Evolutionary conservation across 1,140 invertebrate genomes (phyloP).

Genomic region (Drosophila varians): DNA sequence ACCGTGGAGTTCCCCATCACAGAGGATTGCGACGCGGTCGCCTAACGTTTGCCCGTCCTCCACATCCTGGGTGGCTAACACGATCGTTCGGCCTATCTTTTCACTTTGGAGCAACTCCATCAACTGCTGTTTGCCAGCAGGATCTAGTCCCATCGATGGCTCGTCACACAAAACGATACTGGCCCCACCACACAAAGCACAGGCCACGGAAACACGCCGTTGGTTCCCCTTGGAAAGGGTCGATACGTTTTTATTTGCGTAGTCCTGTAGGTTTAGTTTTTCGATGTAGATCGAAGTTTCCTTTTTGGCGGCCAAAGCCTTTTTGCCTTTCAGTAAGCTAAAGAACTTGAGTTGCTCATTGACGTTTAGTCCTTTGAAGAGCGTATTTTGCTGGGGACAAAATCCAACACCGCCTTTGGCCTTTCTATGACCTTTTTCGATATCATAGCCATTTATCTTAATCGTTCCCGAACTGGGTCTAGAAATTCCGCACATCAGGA

Average conservation of each 20-base stretch:
- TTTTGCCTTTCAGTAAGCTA: conserved; percentile 87
- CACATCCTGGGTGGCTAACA: conserved; percentile 98
- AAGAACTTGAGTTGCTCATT: conserved; percentile 95
- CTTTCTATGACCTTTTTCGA: conserved; percentile 85
- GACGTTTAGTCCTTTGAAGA: conserved; percentile 95
- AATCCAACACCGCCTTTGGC: conserved; percentile 90
- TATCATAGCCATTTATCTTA: conserved; percentile 88
- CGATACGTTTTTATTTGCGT: conserved; percentile 84
- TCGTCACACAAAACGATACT: conserved; percentile 93
- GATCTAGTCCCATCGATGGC: conserved; percentile 97
- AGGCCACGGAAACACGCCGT: conserved; percentile 89
- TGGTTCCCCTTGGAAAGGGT: conserved; percentile 93
- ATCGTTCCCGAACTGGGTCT: conserved; percentile 88
- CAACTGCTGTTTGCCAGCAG: conserved; percentile 92
- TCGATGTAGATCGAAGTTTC: conserved; percentile 87
- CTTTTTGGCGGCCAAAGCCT: conserved; percentile 85
- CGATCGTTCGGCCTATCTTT: conserved; percentile 87
- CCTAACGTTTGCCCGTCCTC: conserved; percentile 98
- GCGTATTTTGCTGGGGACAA: conserved; percentile 97
- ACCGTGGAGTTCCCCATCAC: conserved; percentile 90
- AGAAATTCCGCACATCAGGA: conserved; percentile 90
- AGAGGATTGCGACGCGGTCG: conserved; percentile 95
- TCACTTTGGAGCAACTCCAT: conserved; percentile 91
- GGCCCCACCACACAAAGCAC: conserved; percentile 89
- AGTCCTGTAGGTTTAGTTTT: conserved; percentile 87